Percentiles rank a stretch among this genome's conserved stretches.
These are phyloP conservation scores for Parasteatoda tepidariorum DNA, from an alignment of 1,140 invertebrate genomes.

Conservation along the genomic window DNA sequence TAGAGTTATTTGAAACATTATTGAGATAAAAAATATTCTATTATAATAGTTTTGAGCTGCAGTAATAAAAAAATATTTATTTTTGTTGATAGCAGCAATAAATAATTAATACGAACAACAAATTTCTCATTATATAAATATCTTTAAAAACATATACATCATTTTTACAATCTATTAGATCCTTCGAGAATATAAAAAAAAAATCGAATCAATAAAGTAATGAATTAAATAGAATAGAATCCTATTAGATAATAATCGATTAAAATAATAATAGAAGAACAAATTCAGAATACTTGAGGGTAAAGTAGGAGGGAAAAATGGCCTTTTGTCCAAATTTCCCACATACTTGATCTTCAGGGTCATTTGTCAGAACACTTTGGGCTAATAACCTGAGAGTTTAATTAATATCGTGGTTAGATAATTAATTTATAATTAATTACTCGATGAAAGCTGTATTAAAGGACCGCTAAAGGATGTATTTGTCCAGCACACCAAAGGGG, in stretches of 20 bases:
- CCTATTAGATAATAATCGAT: neutral
- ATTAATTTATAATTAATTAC: slow-evolving; percentile 11
- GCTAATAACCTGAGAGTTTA: neutral
- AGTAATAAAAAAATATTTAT: too few relatives aligned
- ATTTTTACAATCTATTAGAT: neutral
- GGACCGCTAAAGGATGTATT: neutral
- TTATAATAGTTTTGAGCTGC: too few relatives aligned
- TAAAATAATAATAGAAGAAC: neutral
- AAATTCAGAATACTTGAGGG: neutral
- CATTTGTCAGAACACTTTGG: neutral
- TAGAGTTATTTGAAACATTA: too few relatives aligned
- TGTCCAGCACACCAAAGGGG: neutral
- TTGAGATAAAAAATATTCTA: too few relatives aligned
- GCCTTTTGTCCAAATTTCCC: neutral
- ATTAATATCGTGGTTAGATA: neutral
- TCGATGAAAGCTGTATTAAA: neutral
- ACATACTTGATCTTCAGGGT: neutral
- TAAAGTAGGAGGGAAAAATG: neutral
- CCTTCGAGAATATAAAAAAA: neutral
- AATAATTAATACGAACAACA: too few relatives aligned
- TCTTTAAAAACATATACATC: too few relatives aligned
- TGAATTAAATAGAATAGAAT: neutral
- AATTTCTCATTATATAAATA: too few relatives aligned
- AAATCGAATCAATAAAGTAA: neutral
- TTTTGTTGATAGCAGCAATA: too few relatives aligned